A percentile compares a stretch with the other conserved stretches of the same genome.
These are phyloP conservation scores for Zeuzera pyrina DNA, from an alignment of 2,888 invertebrate species.

Conservation along the genomic window DNA sequence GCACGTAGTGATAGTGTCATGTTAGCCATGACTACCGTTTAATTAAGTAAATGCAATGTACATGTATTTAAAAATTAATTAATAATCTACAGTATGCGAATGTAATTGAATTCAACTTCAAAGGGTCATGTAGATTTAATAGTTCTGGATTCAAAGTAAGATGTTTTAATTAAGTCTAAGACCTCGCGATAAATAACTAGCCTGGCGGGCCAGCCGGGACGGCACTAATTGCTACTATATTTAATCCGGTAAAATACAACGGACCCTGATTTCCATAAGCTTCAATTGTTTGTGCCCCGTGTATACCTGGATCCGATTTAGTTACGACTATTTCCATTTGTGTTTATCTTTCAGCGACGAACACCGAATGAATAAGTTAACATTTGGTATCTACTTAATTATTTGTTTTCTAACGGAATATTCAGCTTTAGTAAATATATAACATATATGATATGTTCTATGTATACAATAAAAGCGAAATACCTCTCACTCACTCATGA, in stretches of 20 bases:
- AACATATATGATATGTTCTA: too few relatives aligned
- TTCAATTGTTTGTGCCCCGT: constrained; percentile 61
- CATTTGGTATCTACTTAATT: constrained; percentile 29
- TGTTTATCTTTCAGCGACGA: constrained; percentile 49
- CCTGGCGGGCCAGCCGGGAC: constrained; percentile 39
- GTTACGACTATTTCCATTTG: constrained; percentile 52
- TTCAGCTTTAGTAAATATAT: background rate
- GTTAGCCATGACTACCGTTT: too few relatives aligned
- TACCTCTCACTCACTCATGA: too few relatives aligned
- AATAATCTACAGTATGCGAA: too few relatives aligned
- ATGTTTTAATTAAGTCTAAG: constrained; percentile 71
- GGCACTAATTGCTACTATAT: constrained; percentile 69
- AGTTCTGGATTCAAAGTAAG: constrained; percentile 50
- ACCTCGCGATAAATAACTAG: constrained; percentile 66
- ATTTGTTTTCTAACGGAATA: constrained; percentile 15
- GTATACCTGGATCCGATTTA: constrained; percentile 55
- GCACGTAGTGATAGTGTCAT: too few relatives aligned
- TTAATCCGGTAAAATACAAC: constrained; percentile 68
- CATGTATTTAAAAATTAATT: too few relatives aligned
- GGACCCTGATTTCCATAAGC: constrained; percentile 69
- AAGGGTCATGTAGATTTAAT: constrained; percentile 32
- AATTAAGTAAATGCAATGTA: too few relatives aligned
- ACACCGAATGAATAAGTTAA: constrained; percentile 40
- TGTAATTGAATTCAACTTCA: too few relatives aligned
- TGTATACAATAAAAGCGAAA: too few relatives aligned